Evolutionary conservation across 2,113 vertebrate species (phyloP).

Genomic region (Mugil cephalus): DNA sequence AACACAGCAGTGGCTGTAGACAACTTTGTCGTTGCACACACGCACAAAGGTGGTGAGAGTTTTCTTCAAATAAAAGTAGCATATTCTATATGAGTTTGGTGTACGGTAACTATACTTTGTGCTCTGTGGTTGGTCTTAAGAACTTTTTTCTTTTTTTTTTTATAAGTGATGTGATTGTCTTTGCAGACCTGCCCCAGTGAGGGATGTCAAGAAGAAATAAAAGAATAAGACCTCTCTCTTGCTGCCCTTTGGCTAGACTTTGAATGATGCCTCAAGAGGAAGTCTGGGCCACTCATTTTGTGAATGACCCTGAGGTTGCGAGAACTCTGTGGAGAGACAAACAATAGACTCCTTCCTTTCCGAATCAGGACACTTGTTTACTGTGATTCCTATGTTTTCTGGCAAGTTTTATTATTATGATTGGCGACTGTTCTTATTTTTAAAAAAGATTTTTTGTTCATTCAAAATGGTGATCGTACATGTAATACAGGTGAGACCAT

Average conservation of each 20-base stretch:
- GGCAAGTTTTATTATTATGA: background rate
- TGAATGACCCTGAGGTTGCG: constrained; percentile 46
- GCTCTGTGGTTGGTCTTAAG: background rate
- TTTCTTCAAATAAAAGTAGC: no score
- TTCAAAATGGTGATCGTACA: background rate
- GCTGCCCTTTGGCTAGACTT: constrained; percentile 53
- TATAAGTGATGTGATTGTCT: constrained; percentile 6
- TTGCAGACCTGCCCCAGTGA: constrained; percentile 10
- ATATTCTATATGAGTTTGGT: no score
- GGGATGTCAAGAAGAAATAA: constrained; percentile 46
- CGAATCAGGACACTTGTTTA: background rate
- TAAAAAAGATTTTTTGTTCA: background rate
- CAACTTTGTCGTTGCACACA: no score
- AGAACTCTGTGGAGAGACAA: constrained; percentile 38
- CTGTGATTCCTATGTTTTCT: background rate
- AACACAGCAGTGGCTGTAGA: no score
- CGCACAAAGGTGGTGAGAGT: no score
- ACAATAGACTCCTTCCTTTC: constrained; percentile 22
- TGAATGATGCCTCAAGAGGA: constrained; percentile 61
- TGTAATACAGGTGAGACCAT: background rate
- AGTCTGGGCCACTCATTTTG: constrained; percentile 41
- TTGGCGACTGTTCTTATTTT: background rate
- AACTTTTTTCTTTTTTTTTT: no score
- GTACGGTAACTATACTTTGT: no score
- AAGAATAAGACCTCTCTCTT: constrained; percentile 52